phyloP scores from a whole-genome alignment of 2,113 vertebrate genomes.

The Regulus satrapa region DNA sequence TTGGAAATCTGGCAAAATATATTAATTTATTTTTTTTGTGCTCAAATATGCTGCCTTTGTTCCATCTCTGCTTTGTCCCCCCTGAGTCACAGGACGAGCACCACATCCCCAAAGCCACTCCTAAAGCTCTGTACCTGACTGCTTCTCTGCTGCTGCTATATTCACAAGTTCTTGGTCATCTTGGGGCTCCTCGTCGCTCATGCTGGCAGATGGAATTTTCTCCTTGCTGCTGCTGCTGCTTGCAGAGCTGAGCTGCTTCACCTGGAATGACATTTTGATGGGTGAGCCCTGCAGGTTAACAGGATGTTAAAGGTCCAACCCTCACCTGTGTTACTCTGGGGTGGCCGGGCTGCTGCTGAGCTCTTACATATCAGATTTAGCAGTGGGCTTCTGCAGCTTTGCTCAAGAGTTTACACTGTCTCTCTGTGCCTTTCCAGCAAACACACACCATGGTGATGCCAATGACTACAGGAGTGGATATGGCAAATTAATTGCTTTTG shows the following conservation, averaged over 20 bases:
- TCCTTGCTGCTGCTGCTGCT: slow-evolving; percentile 72
- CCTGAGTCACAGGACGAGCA: neutral
- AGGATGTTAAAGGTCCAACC: neutral
- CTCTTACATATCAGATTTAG: neutral
- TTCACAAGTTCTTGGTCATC: slow-evolving; percentile 68
- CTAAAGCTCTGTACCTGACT: slow-evolving; percentile 62
- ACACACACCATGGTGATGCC: neutral
- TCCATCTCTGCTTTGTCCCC: neutral
- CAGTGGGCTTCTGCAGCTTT: neutral
- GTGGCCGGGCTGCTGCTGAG: neutral
- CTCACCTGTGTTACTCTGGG: neutral
- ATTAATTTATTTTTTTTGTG: neutral
- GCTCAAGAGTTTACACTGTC: neutral
- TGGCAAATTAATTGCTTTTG: neutral
- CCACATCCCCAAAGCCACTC: neutral
- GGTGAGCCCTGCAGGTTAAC: neutral
- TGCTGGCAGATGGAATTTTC: slow-evolving; percentile 63
- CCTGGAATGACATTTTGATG: slow-evolving; percentile 55
- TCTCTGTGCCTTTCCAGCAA: neutral
- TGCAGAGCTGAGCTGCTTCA: slow-evolving; percentile 76
- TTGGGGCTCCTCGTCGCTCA: slow-evolving; percentile 67
- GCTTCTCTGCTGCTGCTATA: slow-evolving; percentile 62
- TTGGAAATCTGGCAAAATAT: neutral
- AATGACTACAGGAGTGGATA: neutral
- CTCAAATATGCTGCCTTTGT: neutral